These are phyloP conservation scores for Tetraodon nigroviridis DNA, from an alignment of 2,113 vertebrate species.

Conservation along the genomic window DNA sequence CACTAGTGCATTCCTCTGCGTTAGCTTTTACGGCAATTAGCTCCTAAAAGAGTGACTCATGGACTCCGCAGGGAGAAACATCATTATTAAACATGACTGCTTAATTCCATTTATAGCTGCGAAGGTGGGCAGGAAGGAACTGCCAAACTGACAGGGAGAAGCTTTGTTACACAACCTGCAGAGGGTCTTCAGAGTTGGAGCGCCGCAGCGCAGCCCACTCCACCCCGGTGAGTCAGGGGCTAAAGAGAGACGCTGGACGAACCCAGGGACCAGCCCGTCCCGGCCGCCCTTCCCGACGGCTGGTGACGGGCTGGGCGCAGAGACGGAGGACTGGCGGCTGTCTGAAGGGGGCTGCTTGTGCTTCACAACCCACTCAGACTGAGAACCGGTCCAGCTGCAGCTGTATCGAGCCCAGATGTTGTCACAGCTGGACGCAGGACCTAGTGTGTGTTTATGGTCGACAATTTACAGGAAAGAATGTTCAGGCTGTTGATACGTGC, in stretches of 20 bases:
- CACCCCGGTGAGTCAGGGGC: slow-evolving; percentile 50
- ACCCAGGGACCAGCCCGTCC: slow-evolving; percentile 33
- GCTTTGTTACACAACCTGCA: slow-evolving; percentile 37
- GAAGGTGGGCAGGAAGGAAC: slow-evolving; percentile 20
- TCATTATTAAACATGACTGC: slow-evolving; percentile 13
- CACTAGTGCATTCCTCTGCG: no score
- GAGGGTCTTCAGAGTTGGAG: slow-evolving; percentile 47
- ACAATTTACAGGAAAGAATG: slow-evolving; percentile 13
- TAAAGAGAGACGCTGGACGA: slow-evolving; percentile 51
- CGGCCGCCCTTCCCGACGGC: slow-evolving; percentile 37
- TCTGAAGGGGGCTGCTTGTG: no score
- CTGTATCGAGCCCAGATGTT: not conserved
- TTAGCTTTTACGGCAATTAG: no score
- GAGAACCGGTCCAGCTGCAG: slow-evolving; percentile 35
- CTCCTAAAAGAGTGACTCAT: not conserved
- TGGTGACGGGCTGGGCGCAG: slow-evolving; percentile 27
- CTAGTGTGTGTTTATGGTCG: not conserved
- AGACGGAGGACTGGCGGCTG: slow-evolving; percentile 36
- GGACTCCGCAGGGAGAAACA: not conserved
- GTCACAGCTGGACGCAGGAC: slow-evolving; percentile 1
- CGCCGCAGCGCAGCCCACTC: slow-evolving; percentile 48
- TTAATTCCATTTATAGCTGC: slow-evolving; percentile 19
- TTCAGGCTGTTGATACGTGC: not conserved
- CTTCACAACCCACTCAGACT: slow-evolving; percentile 1
- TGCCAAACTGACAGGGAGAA: slow-evolving; percentile 21